Conservation (phyloP, 2,888 invertebrate species). For the Cosmia pyralina region DNA sequence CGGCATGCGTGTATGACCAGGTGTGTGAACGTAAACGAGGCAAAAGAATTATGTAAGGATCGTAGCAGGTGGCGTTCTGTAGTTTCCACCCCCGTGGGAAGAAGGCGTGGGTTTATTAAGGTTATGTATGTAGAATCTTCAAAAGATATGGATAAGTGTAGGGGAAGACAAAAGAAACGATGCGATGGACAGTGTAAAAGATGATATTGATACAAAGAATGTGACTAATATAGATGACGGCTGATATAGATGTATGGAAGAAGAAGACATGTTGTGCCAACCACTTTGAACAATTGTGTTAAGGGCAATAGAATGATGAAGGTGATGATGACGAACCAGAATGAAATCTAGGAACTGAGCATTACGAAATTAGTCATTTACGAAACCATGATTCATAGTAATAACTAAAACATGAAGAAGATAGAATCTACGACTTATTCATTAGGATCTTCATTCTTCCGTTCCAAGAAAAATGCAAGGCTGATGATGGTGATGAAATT, state of each 20-base stretch:
- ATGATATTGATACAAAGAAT: no score
- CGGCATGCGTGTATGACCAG: no score
- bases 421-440: constrained; percentile 4
- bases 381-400: neutral
- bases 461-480: constrained; percentile 5
- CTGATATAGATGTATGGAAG: neutral
- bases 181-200: no score
- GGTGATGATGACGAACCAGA: neutral
- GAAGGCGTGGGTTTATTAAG: no score
- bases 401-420: constrained; percentile 8
- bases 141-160: no score
- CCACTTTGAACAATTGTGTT: no score
- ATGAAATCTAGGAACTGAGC: neutral
- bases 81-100: no score
- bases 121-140: no score
- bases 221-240: neutral
- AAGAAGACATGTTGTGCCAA: neutral
- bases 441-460: neutral
- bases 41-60: no score
- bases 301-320: neutral
- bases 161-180: no score
- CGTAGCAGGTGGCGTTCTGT: no score
- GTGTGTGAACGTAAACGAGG: no score
- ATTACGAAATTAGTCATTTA: neutral
- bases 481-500: neutral